Conservation (phyloP, 2,113 vertebrate species). For the Tenrec ecaudatus region DNA sequence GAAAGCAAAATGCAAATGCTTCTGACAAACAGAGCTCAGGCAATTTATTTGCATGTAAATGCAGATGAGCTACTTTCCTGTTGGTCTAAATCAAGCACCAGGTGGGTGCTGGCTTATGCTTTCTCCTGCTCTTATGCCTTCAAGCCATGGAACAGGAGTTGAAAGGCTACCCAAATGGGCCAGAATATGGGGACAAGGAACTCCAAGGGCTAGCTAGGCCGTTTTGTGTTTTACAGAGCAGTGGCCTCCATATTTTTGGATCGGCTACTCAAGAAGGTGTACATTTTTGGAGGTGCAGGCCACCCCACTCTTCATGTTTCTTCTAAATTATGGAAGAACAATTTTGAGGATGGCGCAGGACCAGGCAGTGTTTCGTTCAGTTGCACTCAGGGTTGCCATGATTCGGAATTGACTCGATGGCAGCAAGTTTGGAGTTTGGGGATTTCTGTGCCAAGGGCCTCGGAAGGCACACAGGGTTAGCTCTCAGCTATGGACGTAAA, state of each 20-base stretch:
- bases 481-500: background rate
- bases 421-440: too few species aligned
- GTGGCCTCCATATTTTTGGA: background rate
- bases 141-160: constrained; percentile 18
- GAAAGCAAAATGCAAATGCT: constrained; percentile 54
- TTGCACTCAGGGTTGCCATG: too few species aligned
- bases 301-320: background rate
- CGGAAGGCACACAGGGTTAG: background rate
- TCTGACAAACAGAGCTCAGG: background rate
- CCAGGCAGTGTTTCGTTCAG: too few species aligned
- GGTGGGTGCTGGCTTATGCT: background rate
- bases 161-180: background rate
- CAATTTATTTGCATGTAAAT: constrained; percentile 47
- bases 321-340: background rate
- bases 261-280: accelerated
- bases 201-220: background rate
- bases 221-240: background rate
- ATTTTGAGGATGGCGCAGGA: too few species aligned
- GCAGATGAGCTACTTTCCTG: constrained; percentile 4
- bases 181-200: background rate
- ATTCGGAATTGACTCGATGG: too few species aligned
- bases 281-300: background rate
- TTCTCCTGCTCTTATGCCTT: background rate
- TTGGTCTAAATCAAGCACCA: background rate
- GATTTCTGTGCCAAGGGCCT: background rate